Base-by-base conservation (phyloP, 2,113 vertebrate species). In the Prinia subflava region DNA sequence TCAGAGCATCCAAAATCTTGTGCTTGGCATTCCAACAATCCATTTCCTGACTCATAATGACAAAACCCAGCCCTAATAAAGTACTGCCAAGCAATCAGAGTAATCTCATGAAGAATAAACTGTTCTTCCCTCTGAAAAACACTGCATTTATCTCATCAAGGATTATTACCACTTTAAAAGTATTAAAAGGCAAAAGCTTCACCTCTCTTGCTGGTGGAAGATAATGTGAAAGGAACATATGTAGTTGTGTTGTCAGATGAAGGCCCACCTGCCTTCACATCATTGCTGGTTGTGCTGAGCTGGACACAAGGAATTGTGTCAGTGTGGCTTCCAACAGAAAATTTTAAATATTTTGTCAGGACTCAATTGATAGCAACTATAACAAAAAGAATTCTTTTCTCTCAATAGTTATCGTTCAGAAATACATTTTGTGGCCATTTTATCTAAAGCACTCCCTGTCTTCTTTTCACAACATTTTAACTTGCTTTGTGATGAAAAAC, bases 141-240 rank as follows among this genome's bases (percentile, higher is more conserved):
- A 55, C 63, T 80, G 47, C 21, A 49, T 92, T 93, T 93, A 90
- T 92, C 79, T 83, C 57, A 89, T 83, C 76, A 89, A 77, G 33
- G 10, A 73, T 90, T 70, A 39, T 83, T 83, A 25, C 19, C 59
- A 25, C 69, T 95, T 90, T 59, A 69, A 70, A 52, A 76, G 59
- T 90, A 94, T 49, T 75, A 78, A 86, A 70, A 92, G 31, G 42
- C 53, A 87, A 73, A 94, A 92, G 28, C 30, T 73, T 74, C 50
- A 41, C 24, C 31, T 88, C 37, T 47, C 12, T 57, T 81, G 44
- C 5, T 49, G 31, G 17, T 52, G 27, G 49, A 85, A 92, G 82
- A 70, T 37, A 67, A 65, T 1, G 8, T 55, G 60, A 68, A 71
- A 90, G 35, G 39, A 86, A 20, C 13, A 14, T 10, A 73, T 0